These are phyloP conservation scores for Thereva nobilitata DNA, from an alignment of 2,888 invertebrate genomes.

Conservation along the genomic window DNA sequence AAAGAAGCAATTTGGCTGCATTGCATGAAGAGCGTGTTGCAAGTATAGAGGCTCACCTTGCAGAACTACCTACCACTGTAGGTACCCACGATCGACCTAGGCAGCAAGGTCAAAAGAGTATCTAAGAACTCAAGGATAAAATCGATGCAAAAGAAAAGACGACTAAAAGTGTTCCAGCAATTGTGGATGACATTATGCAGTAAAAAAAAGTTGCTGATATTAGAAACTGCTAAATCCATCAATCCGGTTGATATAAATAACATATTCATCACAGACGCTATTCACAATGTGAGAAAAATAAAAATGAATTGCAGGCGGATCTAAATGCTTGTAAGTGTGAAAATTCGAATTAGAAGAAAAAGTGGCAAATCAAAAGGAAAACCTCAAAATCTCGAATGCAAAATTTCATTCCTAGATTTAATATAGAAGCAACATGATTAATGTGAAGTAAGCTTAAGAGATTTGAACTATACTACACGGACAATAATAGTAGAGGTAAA, in stretches of 20 bases:
- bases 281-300: slow-evolving; percentile 68
- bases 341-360: slow-evolving; percentile 47
- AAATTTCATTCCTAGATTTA: too few species aligned
- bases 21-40: slow-evolving; percentile 78
- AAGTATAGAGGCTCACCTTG: slow-evolving; percentile 72
- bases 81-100: slow-evolving; percentile 75
- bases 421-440: too few species aligned
- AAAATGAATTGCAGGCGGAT: slow-evolving; percentile 66
- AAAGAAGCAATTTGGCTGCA: slow-evolving; percentile 68
- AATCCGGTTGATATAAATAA: slow-evolving; percentile 66
- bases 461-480: too few species aligned
- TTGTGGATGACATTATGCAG: slow-evolving; percentile 69
- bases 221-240: slow-evolving; percentile 65
- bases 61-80: slow-evolving; percentile 78
- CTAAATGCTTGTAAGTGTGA: slow-evolving; percentile 67
- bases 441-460: too few species aligned
- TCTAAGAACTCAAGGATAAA: slow-evolving; percentile 64
- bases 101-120: slow-evolving; percentile 72
- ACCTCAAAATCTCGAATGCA: slow-evolving; percentile 69
- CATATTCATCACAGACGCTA: slow-evolving; percentile 58
- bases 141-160: slow-evolving; percentile 51
- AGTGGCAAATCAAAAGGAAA: slow-evolving; percentile 60
- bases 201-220: slow-evolving; percentile 65
- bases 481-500: too few species aligned
- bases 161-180: slow-evolving; percentile 58